phyloP scores from a whole-genome alignment of 2,113 vertebrate species.

The Cnemophilus loriae region DNA sequence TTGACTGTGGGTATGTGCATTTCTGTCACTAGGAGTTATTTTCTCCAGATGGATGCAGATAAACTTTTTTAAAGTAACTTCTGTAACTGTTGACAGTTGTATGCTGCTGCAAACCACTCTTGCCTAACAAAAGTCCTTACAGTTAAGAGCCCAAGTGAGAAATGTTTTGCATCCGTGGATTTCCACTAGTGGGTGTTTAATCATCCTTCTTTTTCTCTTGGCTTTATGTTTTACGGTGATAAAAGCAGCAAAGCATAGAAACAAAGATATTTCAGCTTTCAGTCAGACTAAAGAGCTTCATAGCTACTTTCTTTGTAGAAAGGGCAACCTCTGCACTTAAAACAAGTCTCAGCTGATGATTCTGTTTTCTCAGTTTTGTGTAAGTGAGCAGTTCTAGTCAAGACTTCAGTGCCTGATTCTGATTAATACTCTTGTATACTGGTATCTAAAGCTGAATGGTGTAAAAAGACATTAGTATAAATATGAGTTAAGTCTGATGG shows the following conservation, averaged over 20 bases:
- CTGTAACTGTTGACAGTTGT: background rate
- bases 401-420: background rate
- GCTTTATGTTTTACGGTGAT: background rate
- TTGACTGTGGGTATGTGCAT: background rate
- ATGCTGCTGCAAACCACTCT: background rate
- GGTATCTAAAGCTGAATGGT: background rate
- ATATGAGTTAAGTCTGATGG: background rate
- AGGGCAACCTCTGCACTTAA: background rate
- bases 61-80: slow-evolving; percentile 36
- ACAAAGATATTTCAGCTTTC: slow-evolving; percentile 18
- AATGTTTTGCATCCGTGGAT: background rate
- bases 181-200: slow-evolving; percentile 18
- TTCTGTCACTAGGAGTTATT: slow-evolving; percentile 29
- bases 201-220: slow-evolving; percentile 14
- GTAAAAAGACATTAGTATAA: background rate
- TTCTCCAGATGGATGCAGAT: slow-evolving; percentile 8
- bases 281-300: background rate
- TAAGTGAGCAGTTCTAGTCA: background rate
- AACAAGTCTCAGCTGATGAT: background rate
- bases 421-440: background rate
- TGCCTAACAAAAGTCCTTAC: background rate
- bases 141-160: background rate
- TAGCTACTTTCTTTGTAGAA: background rate
- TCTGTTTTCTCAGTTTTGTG: background rate
- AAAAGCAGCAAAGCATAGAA: background rate